Conservation (phyloP, 2,888 invertebrate species). For the Melieria picta region DNA sequence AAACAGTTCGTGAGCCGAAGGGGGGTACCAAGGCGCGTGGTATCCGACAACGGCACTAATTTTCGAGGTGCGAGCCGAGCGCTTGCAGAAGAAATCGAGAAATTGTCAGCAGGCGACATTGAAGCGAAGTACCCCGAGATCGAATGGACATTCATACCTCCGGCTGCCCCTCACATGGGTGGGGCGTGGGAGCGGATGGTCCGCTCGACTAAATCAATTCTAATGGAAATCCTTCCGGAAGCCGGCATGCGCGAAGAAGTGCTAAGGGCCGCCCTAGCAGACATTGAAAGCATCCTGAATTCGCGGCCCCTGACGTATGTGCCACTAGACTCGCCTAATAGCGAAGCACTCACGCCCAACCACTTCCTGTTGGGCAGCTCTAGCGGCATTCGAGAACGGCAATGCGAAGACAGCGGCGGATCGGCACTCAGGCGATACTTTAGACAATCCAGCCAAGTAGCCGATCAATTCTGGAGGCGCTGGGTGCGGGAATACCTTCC, state of each 20-base stretch:
- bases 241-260: constrained; percentile 18
- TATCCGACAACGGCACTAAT: background rate
- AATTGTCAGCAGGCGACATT: background rate
- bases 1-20: background rate
- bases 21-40: background rate
- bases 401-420: background rate
- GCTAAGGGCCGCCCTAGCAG: constrained; percentile 29
- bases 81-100: constrained; percentile 21
- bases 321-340: constrained; percentile 24
- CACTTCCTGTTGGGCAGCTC: constrained; percentile 25
- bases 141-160: constrained; percentile 15
- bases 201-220: constrained; percentile 16
- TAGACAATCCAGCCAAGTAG: constrained; percentile 26
- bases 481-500: constrained; percentile 38
- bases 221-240: constrained; percentile 15
- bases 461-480: constrained; percentile 38
- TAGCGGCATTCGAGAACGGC: constrained; percentile 11
- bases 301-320: constrained; percentile 32
- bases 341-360: constrained; percentile 26
- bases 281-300: constrained; percentile 16
- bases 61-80: background rate
- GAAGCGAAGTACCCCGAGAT: constrained; percentile 7
- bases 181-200: constrained; percentile 33
- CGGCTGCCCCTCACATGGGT: constrained; percentile 33
- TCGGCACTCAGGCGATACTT: constrained; percentile 3